Percentiles rank a stretch among this genome's conserved stretches.
These are phyloP conservation scores for Oophaga pumilio DNA, from an alignment of 2,113 vertebrate species.

Conservation along the genomic window DNA sequence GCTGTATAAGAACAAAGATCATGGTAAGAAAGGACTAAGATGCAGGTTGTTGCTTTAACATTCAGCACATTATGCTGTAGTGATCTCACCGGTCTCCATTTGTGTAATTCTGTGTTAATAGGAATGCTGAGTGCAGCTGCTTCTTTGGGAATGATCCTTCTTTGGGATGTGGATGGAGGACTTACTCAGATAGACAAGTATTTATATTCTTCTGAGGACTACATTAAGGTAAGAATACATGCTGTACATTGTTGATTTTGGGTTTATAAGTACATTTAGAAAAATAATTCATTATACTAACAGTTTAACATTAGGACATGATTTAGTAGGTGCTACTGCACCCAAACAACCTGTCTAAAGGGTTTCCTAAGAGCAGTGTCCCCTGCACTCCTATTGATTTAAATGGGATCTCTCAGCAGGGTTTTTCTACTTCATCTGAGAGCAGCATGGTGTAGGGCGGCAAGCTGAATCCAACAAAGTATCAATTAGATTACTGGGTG, in stretches of 20 bases:
- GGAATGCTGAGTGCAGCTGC: conserved; percentile 98
- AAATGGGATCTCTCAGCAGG: no score
- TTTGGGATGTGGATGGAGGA: conserved; percentile 97
- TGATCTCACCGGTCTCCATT: background rate
- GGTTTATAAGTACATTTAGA: background rate
- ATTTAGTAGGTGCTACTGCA: background rate
- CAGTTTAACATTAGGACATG: no score
- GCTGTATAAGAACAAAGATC: conserved; percentile 99
- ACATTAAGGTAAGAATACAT: conserved; percentile 85
- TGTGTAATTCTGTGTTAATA: conserved; percentile 58
- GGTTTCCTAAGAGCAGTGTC: no score
- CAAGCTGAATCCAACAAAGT: no score
- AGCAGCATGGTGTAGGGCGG: no score
- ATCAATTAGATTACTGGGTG: no score
- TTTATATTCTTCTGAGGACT: conserved; percentile 96
- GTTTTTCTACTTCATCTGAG: no score
- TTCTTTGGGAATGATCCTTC: conserved; percentile 91
- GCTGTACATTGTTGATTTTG: no score
- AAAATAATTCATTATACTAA: no score
- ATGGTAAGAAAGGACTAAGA: conserved; percentile 73
- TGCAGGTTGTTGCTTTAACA: background rate
- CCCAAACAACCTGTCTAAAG: no score
- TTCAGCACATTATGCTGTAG: background rate
- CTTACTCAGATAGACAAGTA: conserved; percentile 98
- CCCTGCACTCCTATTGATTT: no score